These are phyloP conservation scores for Molossus molossus DNA, from an alignment of 2,797 vertebrate species.

Conservation along the genomic window DNA sequence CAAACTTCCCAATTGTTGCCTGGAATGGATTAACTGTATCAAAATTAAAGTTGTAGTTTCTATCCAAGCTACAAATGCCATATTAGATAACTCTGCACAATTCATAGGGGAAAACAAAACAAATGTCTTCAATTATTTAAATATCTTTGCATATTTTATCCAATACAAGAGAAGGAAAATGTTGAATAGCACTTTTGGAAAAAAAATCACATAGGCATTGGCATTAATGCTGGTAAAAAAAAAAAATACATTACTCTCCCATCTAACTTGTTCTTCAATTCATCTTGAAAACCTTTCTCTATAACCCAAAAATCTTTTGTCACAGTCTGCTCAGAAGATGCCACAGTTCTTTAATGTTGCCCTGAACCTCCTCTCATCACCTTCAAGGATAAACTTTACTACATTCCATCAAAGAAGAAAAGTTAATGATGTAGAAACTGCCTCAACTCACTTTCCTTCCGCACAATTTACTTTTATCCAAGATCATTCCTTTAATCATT, in stretches of 20 bases:
- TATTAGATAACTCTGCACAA: background rate
- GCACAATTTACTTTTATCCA: conserved; percentile 37
- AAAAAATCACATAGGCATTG: background rate
- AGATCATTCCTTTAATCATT: background rate
- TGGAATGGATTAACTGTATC: background rate
- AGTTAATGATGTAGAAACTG: background rate
- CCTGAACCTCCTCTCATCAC: background rate
- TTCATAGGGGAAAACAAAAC: background rate
- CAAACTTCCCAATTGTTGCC: background rate
- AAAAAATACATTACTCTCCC: background rate
- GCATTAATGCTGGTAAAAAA: background rate
- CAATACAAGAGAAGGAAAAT: background rate
- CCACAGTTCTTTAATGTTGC: background rate
- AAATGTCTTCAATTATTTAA: background rate
- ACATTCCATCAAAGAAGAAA: background rate
- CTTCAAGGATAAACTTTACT: background rate
- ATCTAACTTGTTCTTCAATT: background rate
- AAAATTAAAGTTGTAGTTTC: conserved; percentile 11
- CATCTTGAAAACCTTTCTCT: background rate
- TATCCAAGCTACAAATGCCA: background rate
- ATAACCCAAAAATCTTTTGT: background rate
- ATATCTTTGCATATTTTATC: background rate
- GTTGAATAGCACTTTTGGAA: background rate
- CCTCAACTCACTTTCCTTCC: background rate
- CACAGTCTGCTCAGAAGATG: background rate